Evolutionary conservation across 2,888 invertebrate genomes (phyloP).

Genomic region (Acanthoscelides obtectus): DNA sequence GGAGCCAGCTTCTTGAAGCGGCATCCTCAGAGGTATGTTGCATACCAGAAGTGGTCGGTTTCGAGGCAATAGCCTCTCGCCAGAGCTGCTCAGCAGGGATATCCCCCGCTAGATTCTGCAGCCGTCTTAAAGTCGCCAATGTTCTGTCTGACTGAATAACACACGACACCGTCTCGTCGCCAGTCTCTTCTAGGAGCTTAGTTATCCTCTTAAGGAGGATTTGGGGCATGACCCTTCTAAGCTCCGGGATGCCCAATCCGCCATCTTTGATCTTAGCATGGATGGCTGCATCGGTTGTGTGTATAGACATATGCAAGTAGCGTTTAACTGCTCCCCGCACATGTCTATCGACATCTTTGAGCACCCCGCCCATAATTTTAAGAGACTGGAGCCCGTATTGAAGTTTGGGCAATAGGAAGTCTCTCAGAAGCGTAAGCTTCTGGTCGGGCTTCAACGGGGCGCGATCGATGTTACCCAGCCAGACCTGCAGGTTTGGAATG

Average conservation of each 20-base stretch:
- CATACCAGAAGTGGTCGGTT: background rate
- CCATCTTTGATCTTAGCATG: conserved; percentile 27
- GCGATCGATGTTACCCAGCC: conserved; percentile 27
- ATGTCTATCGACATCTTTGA: conserved; percentile 11
- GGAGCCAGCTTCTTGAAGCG: conserved; percentile 7
- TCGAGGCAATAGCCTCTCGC: background rate
- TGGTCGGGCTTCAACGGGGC: conserved; percentile 44
- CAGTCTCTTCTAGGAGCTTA: background rate
- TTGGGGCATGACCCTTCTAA: conserved; percentile 10
- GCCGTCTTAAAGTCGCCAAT: background rate
- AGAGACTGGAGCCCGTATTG: conserved; percentile 38
- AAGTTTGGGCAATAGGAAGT: conserved; percentile 36
- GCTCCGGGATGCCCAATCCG: conserved; percentile 27
- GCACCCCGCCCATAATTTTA: conserved; percentile 12
- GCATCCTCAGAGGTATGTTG: background rate
- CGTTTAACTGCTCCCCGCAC: conserved; percentile 14
- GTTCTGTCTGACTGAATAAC: conserved; percentile 10
- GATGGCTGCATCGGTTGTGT: conserved; percentile 32
- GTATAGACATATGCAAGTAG: conserved; percentile 51
- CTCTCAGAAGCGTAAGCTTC: conserved; percentile 33
- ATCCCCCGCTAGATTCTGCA: conserved; percentile 10
- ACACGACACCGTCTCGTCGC: conserved; percentile 10
- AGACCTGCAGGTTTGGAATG: conserved; percentile 18
- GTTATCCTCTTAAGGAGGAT: conserved; percentile 11
- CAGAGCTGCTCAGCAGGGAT: conserved; percentile 5